Evolutionary conservation across 2,113 vertebrate species (phyloP), one percentile per base, ranked within the genome.

Genomic region (Rhinichthys klamathensis): DNA sequence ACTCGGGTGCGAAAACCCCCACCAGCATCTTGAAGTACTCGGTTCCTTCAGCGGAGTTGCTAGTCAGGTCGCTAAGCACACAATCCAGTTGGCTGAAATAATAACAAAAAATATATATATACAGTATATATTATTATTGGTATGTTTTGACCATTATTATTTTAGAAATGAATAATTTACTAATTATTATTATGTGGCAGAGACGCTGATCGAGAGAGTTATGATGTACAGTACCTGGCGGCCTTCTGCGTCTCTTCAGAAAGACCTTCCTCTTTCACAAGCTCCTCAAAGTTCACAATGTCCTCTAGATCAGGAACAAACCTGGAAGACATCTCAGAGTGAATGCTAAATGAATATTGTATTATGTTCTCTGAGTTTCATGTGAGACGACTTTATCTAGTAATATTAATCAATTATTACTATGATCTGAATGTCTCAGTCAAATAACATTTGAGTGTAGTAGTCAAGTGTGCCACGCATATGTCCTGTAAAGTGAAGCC

Each of bases 1-100:
- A 99, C 87, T 99, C 98, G 0, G 96, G 96, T 15, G 98, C 96
- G 88, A 99, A 99, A 65, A 99, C 98, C 1, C 96, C 97, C 86
- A 99, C 97, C 32, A 99, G 95, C 98, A 97, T 99, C 90, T 99
- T 99, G 93, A 99, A 99, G 89, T 99, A 99, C 85, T 99, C 98
- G 0, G 98, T 99, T 44, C 98, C 98, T 88, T 99, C 98, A 0
- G 98, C 98, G 77, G 97, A 99, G 92, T 98, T 99, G 65, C 96
- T 94, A 0, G 98, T 97, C 82, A 99, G 95, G 90, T 98, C 97
- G 67, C 95, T 87, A 7, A 99, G 95, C 41, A 99, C 98, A 11
- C 92, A 95, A 90, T 99, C 98, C 84, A 99, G 89, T 27, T 94
- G 88, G 12, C 95, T 95, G 81, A 21, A 80, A 80, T 5, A 73